Evolutionary conservation across 2,888 invertebrate species (phyloP), one percentile per base, ranked within the genome.

Genomic region (Barypeithes pellucidus): DNA sequence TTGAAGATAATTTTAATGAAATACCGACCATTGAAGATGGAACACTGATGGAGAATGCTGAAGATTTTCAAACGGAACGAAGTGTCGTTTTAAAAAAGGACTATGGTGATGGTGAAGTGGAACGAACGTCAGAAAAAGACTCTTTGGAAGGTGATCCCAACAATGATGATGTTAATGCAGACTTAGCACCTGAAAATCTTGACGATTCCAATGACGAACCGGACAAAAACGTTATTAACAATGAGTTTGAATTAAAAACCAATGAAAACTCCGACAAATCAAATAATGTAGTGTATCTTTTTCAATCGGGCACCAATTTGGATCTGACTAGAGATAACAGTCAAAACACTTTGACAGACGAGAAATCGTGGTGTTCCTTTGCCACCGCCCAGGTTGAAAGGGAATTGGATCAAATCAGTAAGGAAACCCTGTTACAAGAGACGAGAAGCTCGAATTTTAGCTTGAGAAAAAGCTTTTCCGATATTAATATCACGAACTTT

Each of bases 251-350:
- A 11, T 45, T 9, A 3, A 47, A 29, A 47, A 47, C 2, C 24
- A 22, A 52, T 52, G 9, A 7, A 14, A 14, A 0, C 12, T 9
- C 24, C n/a, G 50, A 66, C 16, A 54, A 54, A 59, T 33, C 29
- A 11, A 45, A 33, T 2, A 76, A 74, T 41, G 39, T 76, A 0
- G 72, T 77, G 11, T 73, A 54, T 24, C 47, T 77, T 16, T 77
- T 68, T 47, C 72, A 76, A 20, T 76, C 77, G 7, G 36, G 16
- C 9, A 71, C 70, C 1, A 59, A 62, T 29, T 43, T 76, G 29
- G 72, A 77, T 47, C 39, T 77, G 18, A 76, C 68, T 0, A 67
- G 71, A 22, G 60, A 67, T 1, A 66, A 59, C 24, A 70, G 67
- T 43, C 29, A 60, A 5, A 71, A 72, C 43, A 73, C 59, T 36